A percentile compares a stretch with the other conserved stretches of the same genome.
These are phyloP conservation scores for Drosophila peninsularis DNA, from an alignment of 2,888 invertebrate genomes.

Conservation along the genomic window DNA sequence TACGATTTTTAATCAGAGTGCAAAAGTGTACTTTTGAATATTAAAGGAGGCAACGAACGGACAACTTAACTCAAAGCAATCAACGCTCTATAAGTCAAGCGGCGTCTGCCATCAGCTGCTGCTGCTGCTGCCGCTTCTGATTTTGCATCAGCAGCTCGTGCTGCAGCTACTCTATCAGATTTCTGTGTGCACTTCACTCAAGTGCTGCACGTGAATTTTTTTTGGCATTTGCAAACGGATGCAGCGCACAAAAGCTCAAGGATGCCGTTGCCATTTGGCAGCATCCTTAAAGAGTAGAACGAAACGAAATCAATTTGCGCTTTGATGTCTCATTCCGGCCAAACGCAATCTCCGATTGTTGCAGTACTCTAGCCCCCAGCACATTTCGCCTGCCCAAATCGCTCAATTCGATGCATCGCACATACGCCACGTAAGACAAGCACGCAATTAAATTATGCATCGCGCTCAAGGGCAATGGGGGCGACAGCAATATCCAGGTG, in stretches of 20 bases:
- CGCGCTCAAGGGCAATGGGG: conserved; percentile 22
- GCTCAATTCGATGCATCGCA: conserved; percentile 60
- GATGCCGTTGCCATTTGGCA: conserved; percentile 15
- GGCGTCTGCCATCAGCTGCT: not conserved
- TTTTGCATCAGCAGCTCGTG: conserved; percentile 11
- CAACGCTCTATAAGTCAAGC: conserved; percentile 40
- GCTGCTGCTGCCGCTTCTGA: conserved; percentile 1
- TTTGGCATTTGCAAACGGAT: conserved; percentile 40
- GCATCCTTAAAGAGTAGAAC: conserved; percentile 8
- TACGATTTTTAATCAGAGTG: conserved; percentile 53
- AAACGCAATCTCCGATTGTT: conserved; percentile 29
- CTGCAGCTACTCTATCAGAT: conserved; percentile 19
- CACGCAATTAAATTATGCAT: conserved; percentile 68
- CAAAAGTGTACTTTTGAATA: conserved; percentile 46
- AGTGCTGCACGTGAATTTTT: conserved; percentile 38
- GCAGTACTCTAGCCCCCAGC: not conserved
- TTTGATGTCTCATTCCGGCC: conserved; percentile 24
- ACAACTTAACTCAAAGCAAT: conserved; percentile 57
- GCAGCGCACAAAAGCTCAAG: conserved; percentile 18
- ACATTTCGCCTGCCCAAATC: conserved; percentile 17
- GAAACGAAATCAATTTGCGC: conserved; percentile 52
- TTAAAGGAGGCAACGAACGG: conserved; percentile 32
- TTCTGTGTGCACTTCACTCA: conserved; percentile 36
- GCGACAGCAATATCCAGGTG: conserved; percentile 13
- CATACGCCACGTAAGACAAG: conserved; percentile 47